Evolutionary conservation across 2,797 vertebrate species (phyloP).

Genomic region (Poeciliopsis turneri): DNA sequence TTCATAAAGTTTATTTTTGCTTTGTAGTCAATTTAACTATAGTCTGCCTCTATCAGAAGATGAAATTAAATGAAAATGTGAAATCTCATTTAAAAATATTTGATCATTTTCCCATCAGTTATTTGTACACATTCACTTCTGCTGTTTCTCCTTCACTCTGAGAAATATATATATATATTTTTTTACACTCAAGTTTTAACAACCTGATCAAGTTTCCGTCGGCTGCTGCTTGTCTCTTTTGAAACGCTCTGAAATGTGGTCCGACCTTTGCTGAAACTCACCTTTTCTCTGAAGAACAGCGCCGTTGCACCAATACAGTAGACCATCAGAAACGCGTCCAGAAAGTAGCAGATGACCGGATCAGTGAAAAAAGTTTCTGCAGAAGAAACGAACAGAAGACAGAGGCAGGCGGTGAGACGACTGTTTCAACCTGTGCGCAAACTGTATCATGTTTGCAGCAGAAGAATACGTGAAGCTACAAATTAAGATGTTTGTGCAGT

Average conservation of each 20-base stretch:
- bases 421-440: not conserved
- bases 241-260: not conserved
- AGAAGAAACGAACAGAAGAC: slow-evolving; percentile 6
- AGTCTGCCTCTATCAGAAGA: not conserved
- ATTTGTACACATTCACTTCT: not conserved
- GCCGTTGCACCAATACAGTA: slow-evolving; percentile 87
- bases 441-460: not conserved
- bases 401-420: not conserved
- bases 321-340: slow-evolving; percentile 89
- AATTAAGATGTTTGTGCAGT: not conserved
- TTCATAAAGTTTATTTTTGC: not conserved
- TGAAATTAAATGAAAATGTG: not conserved
- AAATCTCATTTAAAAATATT: not conserved
- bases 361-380: slow-evolving; percentile 75
- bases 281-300: slow-evolving; percentile 88
- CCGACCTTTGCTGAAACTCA: slow-evolving; percentile 58
- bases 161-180: not conserved
- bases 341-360: slow-evolving; percentile 86
- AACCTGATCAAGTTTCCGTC: not conserved
- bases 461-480: not conserved
- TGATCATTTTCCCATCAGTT: not conserved
- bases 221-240: too few relatives aligned
- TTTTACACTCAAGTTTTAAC: too few relatives aligned
- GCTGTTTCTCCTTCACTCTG: not conserved
- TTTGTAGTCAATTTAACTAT: not conserved